These are phyloP conservation scores for Strongylocentrotus purpuratus DNA, from an alignment of 35 echinoderm and acorn worm genomes.

Conservation along the genomic window DNA sequence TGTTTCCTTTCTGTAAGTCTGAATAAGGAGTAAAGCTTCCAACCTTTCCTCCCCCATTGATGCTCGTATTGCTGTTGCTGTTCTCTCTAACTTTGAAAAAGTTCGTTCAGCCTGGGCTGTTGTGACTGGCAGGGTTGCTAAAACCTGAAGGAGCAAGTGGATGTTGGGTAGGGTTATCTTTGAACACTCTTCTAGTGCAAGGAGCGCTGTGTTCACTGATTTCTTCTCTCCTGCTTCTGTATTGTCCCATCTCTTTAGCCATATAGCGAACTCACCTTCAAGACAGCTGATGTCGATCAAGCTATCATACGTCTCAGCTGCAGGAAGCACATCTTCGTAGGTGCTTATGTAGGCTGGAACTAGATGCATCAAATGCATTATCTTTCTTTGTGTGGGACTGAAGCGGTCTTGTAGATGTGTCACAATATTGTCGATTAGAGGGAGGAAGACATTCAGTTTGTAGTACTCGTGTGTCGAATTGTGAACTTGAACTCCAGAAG, in stretches of 20 bases:
- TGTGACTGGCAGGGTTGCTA: constrained; percentile 17
- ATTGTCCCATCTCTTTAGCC: neutral
- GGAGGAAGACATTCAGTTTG: constrained; percentile 9
- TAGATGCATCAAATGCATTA: neutral
- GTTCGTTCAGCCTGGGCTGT: constrained; percentile 35
- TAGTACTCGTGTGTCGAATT: neutral
- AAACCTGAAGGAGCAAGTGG: neutral
- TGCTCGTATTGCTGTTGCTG: constrained; percentile 41
- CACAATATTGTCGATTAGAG: neutral
- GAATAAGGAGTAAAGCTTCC: constrained; percentile 46
- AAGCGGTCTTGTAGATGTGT: neutral
- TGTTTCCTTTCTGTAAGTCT: neutral
- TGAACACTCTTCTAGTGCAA: neutral
- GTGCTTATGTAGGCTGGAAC: neutral
- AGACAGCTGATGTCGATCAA: neutral
- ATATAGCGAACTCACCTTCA: neutral
- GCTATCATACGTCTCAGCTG: neutral
- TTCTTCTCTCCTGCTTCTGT: neutral
- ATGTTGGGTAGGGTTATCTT: constrained; percentile 8
- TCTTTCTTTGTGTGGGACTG: neutral
- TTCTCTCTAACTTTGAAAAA: constrained; percentile 52
- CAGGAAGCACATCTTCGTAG: neutral
- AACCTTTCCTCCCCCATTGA: constrained; percentile 50
- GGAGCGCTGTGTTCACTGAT: neutral
- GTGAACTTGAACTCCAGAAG: neutral